A percentile compares a stretch with the other conserved stretches of the same genome.
Evolutionary conservation across 2,797 vertebrate species (phyloP).

Genomic region (Rallus crepitans): DNA sequence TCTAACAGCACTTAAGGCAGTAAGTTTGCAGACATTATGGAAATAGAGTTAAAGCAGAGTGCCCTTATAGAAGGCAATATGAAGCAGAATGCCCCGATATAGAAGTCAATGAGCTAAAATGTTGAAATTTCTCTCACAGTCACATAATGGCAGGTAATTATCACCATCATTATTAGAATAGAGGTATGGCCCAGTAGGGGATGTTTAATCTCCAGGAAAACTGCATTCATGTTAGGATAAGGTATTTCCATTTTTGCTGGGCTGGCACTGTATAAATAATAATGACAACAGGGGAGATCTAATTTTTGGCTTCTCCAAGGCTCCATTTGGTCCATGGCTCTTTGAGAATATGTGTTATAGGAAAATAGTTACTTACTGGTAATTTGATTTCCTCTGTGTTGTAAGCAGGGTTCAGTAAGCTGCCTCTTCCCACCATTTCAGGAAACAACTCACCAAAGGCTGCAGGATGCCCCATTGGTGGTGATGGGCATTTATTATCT

Average conservation of each 20-base stretch:
- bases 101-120: conserved; percentile 13
- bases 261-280: neutral
- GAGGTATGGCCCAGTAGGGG: neutral
- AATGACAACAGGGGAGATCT: neutral
- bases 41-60: neutral
- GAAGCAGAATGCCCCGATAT: neutral
- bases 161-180: neutral
- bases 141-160: conserved; percentile 36
- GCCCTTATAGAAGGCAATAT: neutral
- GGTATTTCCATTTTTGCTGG: conserved; percentile 13
- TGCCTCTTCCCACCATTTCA: neutral
- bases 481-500: neutral
- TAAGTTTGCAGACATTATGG: neutral
- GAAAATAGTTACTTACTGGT: conserved; percentile 68
- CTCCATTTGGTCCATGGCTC: neutral
- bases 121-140: neutral
- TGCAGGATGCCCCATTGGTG: neutral
- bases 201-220: conserved; percentile 24
- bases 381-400: conserved; percentile 40
- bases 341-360: neutral
- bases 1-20: conserved; percentile 8
- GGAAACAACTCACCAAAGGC: neutral
- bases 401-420: neutral
- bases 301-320: neutral
- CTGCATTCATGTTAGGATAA: neutral